Evolutionary conservation across 2,797 vertebrate genomes (phyloP), one percentile per base, ranked within the genome.

Genomic region (Enoplosus armatus): DNA sequence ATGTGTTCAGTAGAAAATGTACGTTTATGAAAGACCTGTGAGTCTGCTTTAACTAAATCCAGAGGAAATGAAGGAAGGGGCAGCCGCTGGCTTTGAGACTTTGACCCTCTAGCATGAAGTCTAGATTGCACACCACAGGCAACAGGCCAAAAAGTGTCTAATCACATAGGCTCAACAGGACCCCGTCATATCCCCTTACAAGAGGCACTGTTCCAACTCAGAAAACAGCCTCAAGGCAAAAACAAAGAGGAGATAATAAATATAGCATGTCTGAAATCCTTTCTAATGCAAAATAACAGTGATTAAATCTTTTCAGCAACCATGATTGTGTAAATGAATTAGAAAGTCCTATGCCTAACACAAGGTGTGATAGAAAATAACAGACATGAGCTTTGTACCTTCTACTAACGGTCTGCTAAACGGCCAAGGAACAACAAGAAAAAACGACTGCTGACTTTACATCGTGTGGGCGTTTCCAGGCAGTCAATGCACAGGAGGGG

Each of bases 41-140:
- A 54, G 75, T 54, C 54, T 51, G 59, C 50, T 77, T 77, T 50
- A 31, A 79, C 35, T 62, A 59, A 80, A 79, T 78, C 72, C 83
- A 88, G 78, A 79, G 77, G 85, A 90, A 87, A 83, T 80, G 37
- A 85, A 84, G 62, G 59, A 66, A 11, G 14, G 47, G 41, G 43
- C 79, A 79, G 53, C 55, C 77, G 82, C 71, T 75, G 81, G 47
- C 22, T 82, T 64, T 74, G 20, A 76, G 74, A 74, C 67, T 82
- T 79, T 85, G 82, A 87, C 85, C 87, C 76, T 14, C 8, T 37
- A 71, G 54, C 39, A 72, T 50, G 16, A 66, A 70, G 72, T 80
- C 66, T 79, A 79, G 55, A 81, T 69, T 77, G 64, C 74, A 77
- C 37, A 66, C 77, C 45, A 71, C 71, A 88, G 76, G 78, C 67